Conservation (phyloP, 2,888 invertebrate genomes). For the Stictocephala bisonia region DNA sequence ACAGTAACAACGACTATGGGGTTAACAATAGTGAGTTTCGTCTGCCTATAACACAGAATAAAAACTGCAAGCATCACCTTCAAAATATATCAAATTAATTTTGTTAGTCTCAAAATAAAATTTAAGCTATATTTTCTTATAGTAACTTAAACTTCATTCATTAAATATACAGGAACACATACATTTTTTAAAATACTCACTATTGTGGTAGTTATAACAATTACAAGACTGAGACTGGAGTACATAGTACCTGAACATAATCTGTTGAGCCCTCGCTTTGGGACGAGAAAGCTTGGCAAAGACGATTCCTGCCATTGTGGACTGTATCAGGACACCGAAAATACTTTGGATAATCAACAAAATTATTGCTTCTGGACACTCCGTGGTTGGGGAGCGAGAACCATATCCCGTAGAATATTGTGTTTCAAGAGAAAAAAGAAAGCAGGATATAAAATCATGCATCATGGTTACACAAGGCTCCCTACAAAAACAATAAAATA, state of each 20-base stretch:
- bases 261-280: constrained; percentile 78
- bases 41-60: no score
- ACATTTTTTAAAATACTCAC: no score
- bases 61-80: no score
- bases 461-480: constrained; percentile 70
- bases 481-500: no score
- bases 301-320: constrained; percentile 72
- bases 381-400: constrained; percentile 80
- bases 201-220: no score
- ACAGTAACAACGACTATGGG: no score
- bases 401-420: constrained; percentile 91
- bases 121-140: no score
- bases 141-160: no score
- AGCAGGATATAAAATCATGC: constrained; percentile 69
- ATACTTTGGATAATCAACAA: constrained; percentile 86
- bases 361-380: constrained; percentile 87
- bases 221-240: not conserved
- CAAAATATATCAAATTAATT: no score
- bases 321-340: constrained; percentile 70
- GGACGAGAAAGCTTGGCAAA: constrained; percentile 85
- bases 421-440: constrained; percentile 89
- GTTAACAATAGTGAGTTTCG: no score
- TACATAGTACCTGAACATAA: constrained; percentile 78
- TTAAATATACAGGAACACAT: no score
- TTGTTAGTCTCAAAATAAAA: no score